Base-by-base conservation (phyloP, 2,888 invertebrate species). In the Euzophera pinguis region DNA sequence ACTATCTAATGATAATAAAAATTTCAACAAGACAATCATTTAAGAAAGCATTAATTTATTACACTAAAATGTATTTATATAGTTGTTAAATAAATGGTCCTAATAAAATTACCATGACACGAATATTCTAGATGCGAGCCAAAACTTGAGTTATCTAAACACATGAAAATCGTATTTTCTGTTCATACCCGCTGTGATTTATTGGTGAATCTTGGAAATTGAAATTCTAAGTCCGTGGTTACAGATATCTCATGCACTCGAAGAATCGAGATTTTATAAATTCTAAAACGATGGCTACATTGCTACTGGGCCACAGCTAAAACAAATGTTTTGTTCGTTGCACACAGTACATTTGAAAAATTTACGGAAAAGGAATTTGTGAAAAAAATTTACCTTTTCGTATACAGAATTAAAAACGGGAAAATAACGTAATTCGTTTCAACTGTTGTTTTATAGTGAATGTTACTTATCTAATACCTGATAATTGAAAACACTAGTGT, bases 191-290 rank as follows among this genome's bases (percentile, higher is more conserved):
- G 17, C 29, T 29, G 49, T 39, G 49, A 50, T 39, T 50, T 50
- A 50, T 50, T 13, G 27, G 10, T 14, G 37, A 48, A 38, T 38
- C 38, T 41, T 50, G 32, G n/a, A 50, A 50, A 50, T 50, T 50
- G 29, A 41, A 50, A 38, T 50, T 29, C 49, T 50, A 16, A 10
- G 13, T 14, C 7, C 32, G 34, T 45, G 16, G 14, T 32, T 37
- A 14, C 13, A 39, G 1, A 32, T 45, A 14, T 32, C 32, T 41
- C 45, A 29, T 6, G 8, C 12, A 29, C 43, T 29, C 42, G 4
- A 39, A 14, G 16, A 16, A 12, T 13, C 32, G 14, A 5, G 14
- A 16, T 50, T 38, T 22, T 27, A 38, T 22, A 39, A 38, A 49
- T 49, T 49, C 49, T 39, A 38, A 22, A 27, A 38, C 38, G 22